Conservation (phyloP, 2,888 invertebrate species). For the Machimus atricapillus region DNA sequence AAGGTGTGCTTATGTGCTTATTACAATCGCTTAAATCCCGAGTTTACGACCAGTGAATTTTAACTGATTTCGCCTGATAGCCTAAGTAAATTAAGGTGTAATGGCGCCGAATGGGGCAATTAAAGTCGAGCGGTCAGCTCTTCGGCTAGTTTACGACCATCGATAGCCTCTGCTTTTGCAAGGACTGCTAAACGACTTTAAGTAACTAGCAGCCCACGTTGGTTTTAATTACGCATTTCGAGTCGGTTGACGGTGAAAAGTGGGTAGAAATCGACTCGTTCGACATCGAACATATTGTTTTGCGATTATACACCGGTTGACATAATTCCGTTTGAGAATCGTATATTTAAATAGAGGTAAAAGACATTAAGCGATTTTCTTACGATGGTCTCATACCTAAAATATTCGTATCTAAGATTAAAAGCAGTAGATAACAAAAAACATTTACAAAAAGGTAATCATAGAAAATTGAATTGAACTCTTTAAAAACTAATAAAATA, state of each 20-base stretch:
- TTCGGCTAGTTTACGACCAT: neutral
- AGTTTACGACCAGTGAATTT: slow-evolving; percentile 24
- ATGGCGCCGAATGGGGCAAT: slow-evolving; percentile 13
- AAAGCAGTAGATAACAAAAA: no score
- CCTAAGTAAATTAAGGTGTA: slow-evolving; percentile 30
- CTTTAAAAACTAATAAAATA: no score
- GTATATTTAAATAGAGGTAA: neutral
- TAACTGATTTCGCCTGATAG: neutral
- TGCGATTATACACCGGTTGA: neutral
- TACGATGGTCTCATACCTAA: no score
- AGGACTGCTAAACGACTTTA: neutral
- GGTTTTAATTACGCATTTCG: neutral
- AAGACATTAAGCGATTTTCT: no score
- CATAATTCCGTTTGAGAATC: neutral
- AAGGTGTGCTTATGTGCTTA: slow-evolving; percentile 35
- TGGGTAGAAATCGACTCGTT: neutral
- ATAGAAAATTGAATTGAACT: no score
- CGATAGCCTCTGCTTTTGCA: neutral
- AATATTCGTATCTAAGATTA: no score
- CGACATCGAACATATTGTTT: neutral
- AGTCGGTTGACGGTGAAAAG: neutral
- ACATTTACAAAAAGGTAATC: no score
- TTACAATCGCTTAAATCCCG: slow-evolving; percentile 26
- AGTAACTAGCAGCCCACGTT: neutral
- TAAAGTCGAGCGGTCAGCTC: neutral